phyloP scores from a whole-genome alignment of 1,140 invertebrate genomes.

The Solenopsis fugax region DNA sequence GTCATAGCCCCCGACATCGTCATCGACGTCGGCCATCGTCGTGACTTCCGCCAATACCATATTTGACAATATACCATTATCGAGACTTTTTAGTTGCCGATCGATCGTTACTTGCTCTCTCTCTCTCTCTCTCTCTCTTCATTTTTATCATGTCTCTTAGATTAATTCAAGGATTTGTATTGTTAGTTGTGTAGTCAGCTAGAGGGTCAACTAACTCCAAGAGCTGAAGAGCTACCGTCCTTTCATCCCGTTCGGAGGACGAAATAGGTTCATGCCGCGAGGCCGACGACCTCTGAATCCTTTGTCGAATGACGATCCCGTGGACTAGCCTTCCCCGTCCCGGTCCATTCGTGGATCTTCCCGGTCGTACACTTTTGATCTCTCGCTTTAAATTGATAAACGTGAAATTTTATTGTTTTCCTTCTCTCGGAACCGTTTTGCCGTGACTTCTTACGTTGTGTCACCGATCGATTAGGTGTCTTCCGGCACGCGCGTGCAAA shows the following conservation, averaged over 20 bases:
- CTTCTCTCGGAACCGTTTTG: background rate
- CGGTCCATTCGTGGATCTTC: background rate
- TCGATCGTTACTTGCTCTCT: background rate
- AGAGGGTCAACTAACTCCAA: background rate
- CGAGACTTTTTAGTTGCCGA: background rate
- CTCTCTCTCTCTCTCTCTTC: too few species aligned
- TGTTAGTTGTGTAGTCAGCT: background rate
- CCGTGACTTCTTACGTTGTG: constrained; percentile 25
- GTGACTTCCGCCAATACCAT: background rate
- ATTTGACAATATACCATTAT: constrained; percentile 3
- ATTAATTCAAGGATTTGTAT: background rate
- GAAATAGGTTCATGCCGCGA: constrained; percentile 48
- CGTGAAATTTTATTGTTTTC: constrained; percentile 3
- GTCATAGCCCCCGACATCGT: background rate
- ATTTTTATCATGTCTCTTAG: background rate
- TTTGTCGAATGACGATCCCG: constrained; percentile 37
- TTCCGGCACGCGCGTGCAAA: constrained; percentile 55
- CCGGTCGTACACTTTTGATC: background rate
- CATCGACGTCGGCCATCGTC: background rate
- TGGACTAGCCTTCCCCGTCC: constrained; percentile 15
- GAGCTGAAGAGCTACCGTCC: constrained; percentile 2
- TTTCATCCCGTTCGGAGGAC: background rate
- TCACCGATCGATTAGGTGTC: constrained; percentile 58
- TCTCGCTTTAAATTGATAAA: constrained; percentile 20
- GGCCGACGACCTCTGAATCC: constrained; percentile 44